Evolutionary conservation across 1,140 invertebrate species (phyloP), one percentile per base, ranked within the genome.

Genomic region (Drosophila sproati): DNA sequence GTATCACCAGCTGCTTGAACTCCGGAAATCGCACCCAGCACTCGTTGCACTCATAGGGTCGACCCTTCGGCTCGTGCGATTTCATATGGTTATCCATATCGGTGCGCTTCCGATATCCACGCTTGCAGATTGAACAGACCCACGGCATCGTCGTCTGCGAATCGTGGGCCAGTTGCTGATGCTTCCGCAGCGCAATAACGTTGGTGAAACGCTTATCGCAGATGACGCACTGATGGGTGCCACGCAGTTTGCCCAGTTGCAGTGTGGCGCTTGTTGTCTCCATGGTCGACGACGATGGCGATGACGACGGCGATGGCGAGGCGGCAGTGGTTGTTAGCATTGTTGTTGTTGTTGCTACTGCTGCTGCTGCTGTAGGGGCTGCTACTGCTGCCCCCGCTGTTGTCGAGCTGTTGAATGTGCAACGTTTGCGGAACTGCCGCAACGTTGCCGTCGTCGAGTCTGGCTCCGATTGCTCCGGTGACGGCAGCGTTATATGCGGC

Each of bases 61-160:
- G 51, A 0, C 91, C 91, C 48, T 91, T 88, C 10, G 80, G 79
- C 50, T 92, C 87, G 32, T 92, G 91, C 4, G 91, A 83, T 32
- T 92, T 91, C 91, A 92, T 92, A 50, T 92, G 91, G 3, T 91
- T 78, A n/a, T 92, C 87, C 51, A 92, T 74, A 3, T 91, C 91
- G 10, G 75, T 91, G 29, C 91, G 91, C 68, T 92, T 89, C 20
- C 91, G 78, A 54, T 86, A 92, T 39, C 91, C 91, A 0, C 91
- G 87, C 61, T 92, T 92, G 31, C 91, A 92, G 7, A 92, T 89
- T 6, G 63, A 45, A 43, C 91, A 92, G 5, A 91, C 86, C 61
- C 83, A 91, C 2, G 86, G 83, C 86, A 91, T 89, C 5, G 78
- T 79, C 0, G 79, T 77, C 74, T 89, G 87, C 6, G 82, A 76